Evolutionary conservation across 2,888 invertebrate genomes (phyloP).

Genomic region (Drosophila cognata): DNA sequence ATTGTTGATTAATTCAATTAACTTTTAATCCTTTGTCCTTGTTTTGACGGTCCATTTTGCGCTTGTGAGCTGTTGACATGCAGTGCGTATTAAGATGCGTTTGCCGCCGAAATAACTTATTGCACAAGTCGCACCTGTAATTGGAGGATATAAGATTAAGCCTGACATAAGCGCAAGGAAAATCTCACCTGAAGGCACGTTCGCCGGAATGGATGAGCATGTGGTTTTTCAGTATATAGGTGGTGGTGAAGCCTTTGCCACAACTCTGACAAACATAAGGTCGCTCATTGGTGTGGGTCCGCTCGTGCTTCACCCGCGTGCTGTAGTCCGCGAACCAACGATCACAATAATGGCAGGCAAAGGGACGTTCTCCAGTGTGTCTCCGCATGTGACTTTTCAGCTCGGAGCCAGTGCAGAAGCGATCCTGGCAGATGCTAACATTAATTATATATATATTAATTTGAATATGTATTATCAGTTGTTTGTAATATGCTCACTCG

Average conservation of each 20-base stretch:
- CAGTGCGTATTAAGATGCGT: slow-evolving; percentile 59
- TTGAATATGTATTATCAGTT: background rate
- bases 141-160: background rate
- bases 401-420: slow-evolving; percentile 70
- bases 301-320: slow-evolving; percentile 69
- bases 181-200: slow-evolving; percentile 61
- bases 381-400: slow-evolving; percentile 69
- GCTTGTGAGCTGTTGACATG: slow-evolving; percentile 60
- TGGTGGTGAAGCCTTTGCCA: slow-evolving; percentile 74
- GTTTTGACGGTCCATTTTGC: slow-evolving; percentile 46
- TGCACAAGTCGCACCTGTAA: slow-evolving; percentile 56
- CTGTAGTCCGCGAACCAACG: slow-evolving; percentile 70
- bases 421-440: slow-evolving; percentile 52
- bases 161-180: background rate
- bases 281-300: slow-evolving; percentile 80
- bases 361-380: slow-evolving; percentile 73
- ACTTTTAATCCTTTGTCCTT: slow-evolving; percentile 7
- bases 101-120: slow-evolving; percentile 61
- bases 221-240: slow-evolving; percentile 70
- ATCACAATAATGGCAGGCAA: slow-evolving; percentile 66
- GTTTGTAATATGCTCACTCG: slow-evolving; percentile 53
- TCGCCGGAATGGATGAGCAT: slow-evolving; percentile 72
- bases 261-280: slow-evolving; percentile 70
- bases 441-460: background rate
- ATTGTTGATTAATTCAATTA: background rate